These are phyloP conservation scores for Bubo blakistoni DNA, from an alignment of 2,113 vertebrate species.

Conservation along the genomic window DNA sequence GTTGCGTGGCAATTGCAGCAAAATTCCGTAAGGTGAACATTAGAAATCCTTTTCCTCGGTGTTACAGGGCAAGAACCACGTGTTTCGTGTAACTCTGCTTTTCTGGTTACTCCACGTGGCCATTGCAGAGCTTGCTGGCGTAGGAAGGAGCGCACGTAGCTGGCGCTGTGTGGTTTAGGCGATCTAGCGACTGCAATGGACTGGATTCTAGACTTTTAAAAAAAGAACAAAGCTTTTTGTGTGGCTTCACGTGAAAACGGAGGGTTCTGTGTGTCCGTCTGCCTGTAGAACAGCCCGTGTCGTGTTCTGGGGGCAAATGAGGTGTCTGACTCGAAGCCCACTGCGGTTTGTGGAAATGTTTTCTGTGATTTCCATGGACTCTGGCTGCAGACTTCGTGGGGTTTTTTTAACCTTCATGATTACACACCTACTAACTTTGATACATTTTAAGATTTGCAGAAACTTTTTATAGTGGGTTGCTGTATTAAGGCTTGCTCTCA, in stretches of 20 bases:
- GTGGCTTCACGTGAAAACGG: fast-evolving
- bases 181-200: fast-evolving
- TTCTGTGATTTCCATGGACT: background rate
- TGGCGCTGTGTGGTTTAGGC: background rate
- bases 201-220: background rate
- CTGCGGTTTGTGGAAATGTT: background rate
- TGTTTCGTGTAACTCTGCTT: fast-evolving
- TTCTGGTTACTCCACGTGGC: background rate
- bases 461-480: background rate
- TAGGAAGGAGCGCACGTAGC: fast-evolving
- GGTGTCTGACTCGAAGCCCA: background rate
- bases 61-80: background rate
- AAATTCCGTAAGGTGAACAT: fast-evolving
- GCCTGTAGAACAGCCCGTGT: fast-evolving
- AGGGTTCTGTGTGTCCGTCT: background rate
- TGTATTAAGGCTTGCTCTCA: fast-evolving
- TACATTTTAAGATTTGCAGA: background rate
- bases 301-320: background rate
- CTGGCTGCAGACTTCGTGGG: background rate
- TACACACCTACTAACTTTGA: background rate
- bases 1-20: background rate
- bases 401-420: background rate
- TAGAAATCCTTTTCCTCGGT: background rate
- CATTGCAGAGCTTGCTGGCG: fast-evolving
- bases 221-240: background rate